phyloP scores from a whole-genome alignment of 2,113 vertebrate species.

The Sceloporus tristichus region DNA sequence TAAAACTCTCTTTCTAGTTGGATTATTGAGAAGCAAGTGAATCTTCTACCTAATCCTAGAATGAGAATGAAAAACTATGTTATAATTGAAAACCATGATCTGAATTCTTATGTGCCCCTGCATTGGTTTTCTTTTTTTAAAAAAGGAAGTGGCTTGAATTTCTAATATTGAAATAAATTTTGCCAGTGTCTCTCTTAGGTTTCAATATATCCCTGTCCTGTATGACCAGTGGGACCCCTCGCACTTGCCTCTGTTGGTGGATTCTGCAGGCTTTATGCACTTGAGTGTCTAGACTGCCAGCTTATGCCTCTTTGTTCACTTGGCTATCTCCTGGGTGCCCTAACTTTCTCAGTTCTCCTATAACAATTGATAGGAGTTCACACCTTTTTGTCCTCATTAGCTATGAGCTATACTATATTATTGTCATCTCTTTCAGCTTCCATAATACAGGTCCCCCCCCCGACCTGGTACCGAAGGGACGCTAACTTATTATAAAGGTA shows the following conservation, averaged over 20 bases:
- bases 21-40: slow-evolving; percentile 53
- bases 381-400: neutral
- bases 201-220: slow-evolving; percentile 21
- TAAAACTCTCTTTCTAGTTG: slow-evolving; percentile 57
- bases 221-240: neutral
- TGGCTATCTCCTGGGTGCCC: neutral
- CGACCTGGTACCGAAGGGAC: neutral
- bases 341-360: neutral
- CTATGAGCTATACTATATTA: neutral
- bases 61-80: slow-evolving; percentile 20
- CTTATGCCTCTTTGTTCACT: neutral
- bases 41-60: slow-evolving; percentile 21
- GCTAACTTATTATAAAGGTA: neutral
- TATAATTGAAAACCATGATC: slow-evolving; percentile 62
- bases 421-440: no score
- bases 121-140: neutral
- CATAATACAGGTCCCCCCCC: neutral
- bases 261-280: neutral
- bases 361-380: neutral
- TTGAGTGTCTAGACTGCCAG: neutral
- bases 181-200: slow-evolving; percentile 54
- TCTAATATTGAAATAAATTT: slow-evolving; percentile 65
- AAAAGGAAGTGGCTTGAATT: slow-evolving; percentile 42
- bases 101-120: slow-evolving; percentile 41
- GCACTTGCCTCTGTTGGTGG: neutral